A percentile compares a stretch with the other conserved stretches of the same genome.
phyloP scores from a whole-genome alignment of 2,797 vertebrate genomes.

The Myripristis murdjan region DNA sequence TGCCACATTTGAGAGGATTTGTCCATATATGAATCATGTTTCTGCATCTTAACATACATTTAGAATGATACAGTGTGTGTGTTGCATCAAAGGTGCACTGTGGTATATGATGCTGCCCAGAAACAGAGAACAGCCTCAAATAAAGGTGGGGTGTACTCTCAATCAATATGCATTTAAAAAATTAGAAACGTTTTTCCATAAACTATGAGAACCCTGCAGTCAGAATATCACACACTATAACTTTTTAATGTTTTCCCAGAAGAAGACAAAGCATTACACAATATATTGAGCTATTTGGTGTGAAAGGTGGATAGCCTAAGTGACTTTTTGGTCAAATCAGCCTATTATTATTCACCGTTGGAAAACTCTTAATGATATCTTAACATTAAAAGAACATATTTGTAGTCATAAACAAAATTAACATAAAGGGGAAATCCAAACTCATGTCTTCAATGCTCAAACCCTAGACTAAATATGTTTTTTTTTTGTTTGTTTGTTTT shows the following conservation, averaged over 20 bases:
- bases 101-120: slow-evolving; percentile 5
- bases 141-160: slow-evolving; percentile 17
- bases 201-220: too few relatives aligned
- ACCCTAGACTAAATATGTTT: too few relatives aligned
- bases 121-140: slow-evolving; percentile 28
- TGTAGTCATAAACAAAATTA: too few relatives aligned
- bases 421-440: too few relatives aligned
- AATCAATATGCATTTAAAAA: slow-evolving; percentile 22
- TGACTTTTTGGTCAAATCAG: too few relatives aligned
- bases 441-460: too few relatives aligned
- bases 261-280: not conserved
- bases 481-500: too few relatives aligned
- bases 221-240: too few relatives aligned
- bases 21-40: slow-evolving; percentile 69
- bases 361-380: too few relatives aligned
- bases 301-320: too few relatives aligned
- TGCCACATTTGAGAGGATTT: slow-evolving; percentile 47
- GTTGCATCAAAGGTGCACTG: slow-evolving; percentile 30
- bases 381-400: too few relatives aligned
- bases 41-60: slow-evolving; percentile 64
- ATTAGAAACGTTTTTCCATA: not conserved
- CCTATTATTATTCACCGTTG: too few relatives aligned
- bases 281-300: slow-evolving; percentile 2
- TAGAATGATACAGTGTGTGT: slow-evolving; percentile 51
- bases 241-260: slow-evolving; percentile 26